Conservation (phyloP, 2,888 invertebrate genomes). For the Sinodicranocentrus sp. region DNA sequence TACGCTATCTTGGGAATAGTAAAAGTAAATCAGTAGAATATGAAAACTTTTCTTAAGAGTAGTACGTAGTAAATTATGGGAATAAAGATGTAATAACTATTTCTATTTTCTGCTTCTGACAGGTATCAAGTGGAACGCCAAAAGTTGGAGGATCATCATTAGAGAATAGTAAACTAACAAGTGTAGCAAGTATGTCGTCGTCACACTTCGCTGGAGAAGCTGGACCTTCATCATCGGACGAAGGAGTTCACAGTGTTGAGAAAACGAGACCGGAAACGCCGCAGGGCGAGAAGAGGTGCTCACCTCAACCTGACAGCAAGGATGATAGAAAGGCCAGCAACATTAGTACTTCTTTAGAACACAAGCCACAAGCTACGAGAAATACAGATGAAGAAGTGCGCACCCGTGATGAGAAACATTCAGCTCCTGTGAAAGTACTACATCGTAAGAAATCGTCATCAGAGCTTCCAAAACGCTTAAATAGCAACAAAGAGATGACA, state of each 20-base stretch:
- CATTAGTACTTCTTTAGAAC: background rate
- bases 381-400: background rate
- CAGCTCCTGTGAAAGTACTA: constrained; percentile 30
- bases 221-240: constrained; percentile 42
- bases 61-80: too few species aligned
- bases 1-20: too few species aligned
- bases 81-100: too few species aligned
- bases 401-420: background rate
- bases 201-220: constrained; percentile 63
- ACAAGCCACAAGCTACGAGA: background rate
- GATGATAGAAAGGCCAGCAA: background rate
- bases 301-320: constrained; percentile 20
- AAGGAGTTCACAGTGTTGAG: constrained; percentile 33
- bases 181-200: constrained; percentile 51
- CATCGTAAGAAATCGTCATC: constrained; percentile 52
- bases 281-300: constrained; percentile 56
- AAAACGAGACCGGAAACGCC: constrained; percentile 61
- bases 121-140: constrained; percentile 55
- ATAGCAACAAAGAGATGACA: constrained; percentile 50
- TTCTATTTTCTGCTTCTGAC: too few species aligned
- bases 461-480: constrained; percentile 55
- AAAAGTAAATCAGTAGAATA: too few species aligned
- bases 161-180: background rate
- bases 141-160: constrained; percentile 3
- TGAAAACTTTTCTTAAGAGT: too few species aligned